phyloP scores from a whole-genome alignment of 2,888 invertebrate genomes.

The Ochropleura leucogaster region DNA sequence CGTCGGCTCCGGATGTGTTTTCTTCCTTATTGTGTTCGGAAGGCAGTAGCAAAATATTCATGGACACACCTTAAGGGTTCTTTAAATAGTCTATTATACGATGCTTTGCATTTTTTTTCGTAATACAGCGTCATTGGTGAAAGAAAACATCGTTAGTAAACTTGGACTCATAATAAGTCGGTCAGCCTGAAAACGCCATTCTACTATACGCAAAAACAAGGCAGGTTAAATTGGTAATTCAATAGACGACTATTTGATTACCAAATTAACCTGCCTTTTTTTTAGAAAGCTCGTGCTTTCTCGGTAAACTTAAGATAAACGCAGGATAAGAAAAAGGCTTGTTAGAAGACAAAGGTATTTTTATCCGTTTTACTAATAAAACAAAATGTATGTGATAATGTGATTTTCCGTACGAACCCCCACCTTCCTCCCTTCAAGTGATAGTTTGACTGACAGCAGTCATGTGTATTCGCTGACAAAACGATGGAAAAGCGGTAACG shows the following conservation, averaged over 20 bases:
- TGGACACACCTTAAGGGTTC: neutral
- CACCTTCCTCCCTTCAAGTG: neutral
- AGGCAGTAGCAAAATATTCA: constrained; percentile 30
- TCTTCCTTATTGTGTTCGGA: constrained; percentile 29
- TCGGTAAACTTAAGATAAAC: no score
- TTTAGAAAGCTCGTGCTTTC: no score
- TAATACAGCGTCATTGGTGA: neutral
- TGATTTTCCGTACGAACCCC: neutral
- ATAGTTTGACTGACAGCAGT: neutral
- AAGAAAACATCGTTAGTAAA: neutral
- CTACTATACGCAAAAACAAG: neutral
- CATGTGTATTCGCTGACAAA: neutral
- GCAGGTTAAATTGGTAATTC: neutral
- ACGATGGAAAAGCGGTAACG: neutral
- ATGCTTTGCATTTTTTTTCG: neutral
- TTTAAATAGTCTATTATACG: neutral
- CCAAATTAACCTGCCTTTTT: no score
- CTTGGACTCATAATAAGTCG: neutral
- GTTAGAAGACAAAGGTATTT: no score
- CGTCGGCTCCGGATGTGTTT: constrained; percentile 25
- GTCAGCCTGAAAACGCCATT: neutral
- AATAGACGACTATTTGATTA: no score
- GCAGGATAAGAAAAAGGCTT: no score
- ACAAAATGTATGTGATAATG: neutral
- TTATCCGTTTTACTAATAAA: neutral